phyloP scores from a whole-genome alignment of 2,797 vertebrate species.

The Sandelia bainsii region DNA sequence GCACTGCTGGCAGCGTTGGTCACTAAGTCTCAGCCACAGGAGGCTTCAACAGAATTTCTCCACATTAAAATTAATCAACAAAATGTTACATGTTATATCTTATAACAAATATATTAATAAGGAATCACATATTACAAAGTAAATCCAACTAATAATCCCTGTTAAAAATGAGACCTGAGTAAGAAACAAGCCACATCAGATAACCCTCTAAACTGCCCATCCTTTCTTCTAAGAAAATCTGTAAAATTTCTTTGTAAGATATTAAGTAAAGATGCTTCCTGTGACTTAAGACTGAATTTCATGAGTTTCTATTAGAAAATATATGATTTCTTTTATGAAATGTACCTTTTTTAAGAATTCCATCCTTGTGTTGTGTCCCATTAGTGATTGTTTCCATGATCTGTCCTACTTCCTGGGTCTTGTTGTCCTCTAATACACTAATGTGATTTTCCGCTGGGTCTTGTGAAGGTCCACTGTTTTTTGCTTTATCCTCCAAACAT shows the following conservation, averaged over 20 bases:
- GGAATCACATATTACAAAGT: too few species aligned
- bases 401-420: slow-evolving; percentile 40
- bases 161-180: too few species aligned
- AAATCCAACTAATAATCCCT: too few species aligned
- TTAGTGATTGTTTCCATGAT: slow-evolving; percentile 44
- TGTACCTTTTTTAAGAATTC: slow-evolving; percentile 72
- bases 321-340: slow-evolving; percentile 2
- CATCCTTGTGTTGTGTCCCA: slow-evolving; percentile 59
- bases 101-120: too few species aligned
- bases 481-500: slow-evolving; percentile 44
- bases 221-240: too few species aligned
- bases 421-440: slow-evolving; percentile 52
- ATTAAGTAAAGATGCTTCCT: not conserved
- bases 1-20: too few species aligned
- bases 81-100: too few species aligned
- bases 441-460: slow-evolving; percentile 51
- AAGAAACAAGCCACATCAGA: too few species aligned
- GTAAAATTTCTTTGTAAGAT: not conserved
- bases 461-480: slow-evolving; percentile 14
- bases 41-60: too few species aligned
- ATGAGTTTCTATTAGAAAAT: not conserved
- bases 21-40: too few species aligned
- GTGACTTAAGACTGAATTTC: not conserved
- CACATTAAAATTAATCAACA: too few species aligned
- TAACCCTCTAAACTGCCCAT: too few species aligned